phyloP scores from a whole-genome alignment of 2,888 invertebrate genomes.

The Geophilus truncorum region DNA sequence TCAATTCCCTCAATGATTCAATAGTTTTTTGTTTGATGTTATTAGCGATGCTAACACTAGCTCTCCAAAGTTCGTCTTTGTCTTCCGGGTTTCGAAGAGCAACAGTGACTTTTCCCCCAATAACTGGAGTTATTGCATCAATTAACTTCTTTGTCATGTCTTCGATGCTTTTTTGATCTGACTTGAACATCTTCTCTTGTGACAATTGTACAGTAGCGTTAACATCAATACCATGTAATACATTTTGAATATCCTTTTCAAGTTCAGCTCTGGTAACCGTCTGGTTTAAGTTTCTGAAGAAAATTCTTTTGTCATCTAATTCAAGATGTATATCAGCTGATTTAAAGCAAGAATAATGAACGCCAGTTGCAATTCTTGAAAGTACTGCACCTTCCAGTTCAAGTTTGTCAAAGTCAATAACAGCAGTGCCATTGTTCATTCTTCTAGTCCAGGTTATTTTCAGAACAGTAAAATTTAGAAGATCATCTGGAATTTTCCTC shows the following conservation, averaged over 20 bases:
- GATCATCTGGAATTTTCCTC: not conserved
- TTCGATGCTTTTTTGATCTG: not conserved
- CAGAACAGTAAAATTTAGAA: not conserved
- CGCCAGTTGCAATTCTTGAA: too few relatives aligned
- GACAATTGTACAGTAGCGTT: not conserved
- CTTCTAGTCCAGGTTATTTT: not conserved
- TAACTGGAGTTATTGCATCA: not conserved
- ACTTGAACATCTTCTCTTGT: not conserved
- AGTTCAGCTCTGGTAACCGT: not conserved
- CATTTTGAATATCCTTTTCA: too few relatives aligned
- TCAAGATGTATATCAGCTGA: not conserved
- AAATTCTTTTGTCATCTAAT: not conserved
- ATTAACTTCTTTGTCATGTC: not conserved
- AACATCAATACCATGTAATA: not conserved
- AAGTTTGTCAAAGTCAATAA: not conserved
- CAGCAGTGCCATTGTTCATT: not conserved
- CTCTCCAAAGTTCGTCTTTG: not conserved
- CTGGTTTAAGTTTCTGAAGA: not conserved
- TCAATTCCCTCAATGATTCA: not conserved
- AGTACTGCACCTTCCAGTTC: too few relatives aligned
- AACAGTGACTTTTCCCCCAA: not conserved
- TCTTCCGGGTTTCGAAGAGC: not conserved
- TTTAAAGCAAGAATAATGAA: too few relatives aligned
- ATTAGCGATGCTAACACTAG: not conserved
- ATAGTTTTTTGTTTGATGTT: not conserved